These are phyloP conservation scores for Metacarcinus magister DNA, from an alignment of 2,888 invertebrate species.

Conservation along the genomic window DNA sequence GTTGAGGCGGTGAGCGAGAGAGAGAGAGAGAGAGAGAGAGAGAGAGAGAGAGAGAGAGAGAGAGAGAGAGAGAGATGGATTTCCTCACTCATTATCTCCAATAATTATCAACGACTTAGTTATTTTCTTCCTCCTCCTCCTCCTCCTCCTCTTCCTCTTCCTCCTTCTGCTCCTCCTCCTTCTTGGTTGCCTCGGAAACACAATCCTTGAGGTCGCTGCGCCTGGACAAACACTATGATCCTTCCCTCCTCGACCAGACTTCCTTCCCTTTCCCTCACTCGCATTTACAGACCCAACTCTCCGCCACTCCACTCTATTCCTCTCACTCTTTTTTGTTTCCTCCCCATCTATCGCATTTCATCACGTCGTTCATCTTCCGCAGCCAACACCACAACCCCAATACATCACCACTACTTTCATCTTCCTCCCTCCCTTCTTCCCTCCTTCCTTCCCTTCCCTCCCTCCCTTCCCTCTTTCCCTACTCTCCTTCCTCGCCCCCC, in stretches of 20 bases:
- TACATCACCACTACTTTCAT: conserved; percentile 38
- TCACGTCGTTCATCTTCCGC: conserved; percentile 29
- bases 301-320: neutral
- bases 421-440: neutral
- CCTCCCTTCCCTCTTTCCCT: neutral
- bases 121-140: neutral
- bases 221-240: neutral
- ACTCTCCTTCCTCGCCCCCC: neutral
- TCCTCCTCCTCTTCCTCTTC: neutral
- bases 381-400: neutral
- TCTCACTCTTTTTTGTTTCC: neutral
- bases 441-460: neutral
- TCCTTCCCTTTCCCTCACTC: neutral
- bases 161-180: neutral
- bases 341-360: conserved; percentile 9
- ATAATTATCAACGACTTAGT: too few species aligned
- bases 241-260: neutral
- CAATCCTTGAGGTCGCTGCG: neutral
- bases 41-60: conserved; percentile 39
- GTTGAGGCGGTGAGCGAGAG: neutral
- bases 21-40: conserved; percentile 28
- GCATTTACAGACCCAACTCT: conserved; percentile 22
- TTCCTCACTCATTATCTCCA: too few species aligned
- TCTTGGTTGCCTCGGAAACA: neutral
- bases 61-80: neutral